These are phyloP conservation scores for Ptilonorhynchus violaceus DNA, from an alignment of 2,113 vertebrate genomes.

Conservation along the genomic window DNA sequence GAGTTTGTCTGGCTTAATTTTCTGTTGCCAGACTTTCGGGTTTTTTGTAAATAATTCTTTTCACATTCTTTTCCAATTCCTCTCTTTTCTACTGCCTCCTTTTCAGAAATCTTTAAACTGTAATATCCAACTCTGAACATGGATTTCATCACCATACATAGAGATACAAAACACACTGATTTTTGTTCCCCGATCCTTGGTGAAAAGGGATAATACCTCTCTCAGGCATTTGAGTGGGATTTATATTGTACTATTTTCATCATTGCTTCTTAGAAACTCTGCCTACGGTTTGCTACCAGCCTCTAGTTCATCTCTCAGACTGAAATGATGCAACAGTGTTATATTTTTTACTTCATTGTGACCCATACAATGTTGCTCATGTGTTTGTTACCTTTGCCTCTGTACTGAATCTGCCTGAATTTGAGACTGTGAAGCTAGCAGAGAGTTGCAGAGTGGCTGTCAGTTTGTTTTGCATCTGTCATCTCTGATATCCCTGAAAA, in stretches of 20 bases:
- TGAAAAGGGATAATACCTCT: neutral
- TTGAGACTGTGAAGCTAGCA: neutral
- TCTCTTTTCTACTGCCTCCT: neutral
- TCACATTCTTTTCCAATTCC: neutral
- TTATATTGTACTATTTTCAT: neutral
- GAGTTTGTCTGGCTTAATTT: neutral
- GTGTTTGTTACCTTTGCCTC: neutral
- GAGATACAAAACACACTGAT: accelerated
- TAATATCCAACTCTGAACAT: neutral
- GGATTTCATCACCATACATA: neutral
- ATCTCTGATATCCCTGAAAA: neutral
- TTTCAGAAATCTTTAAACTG: neutral
- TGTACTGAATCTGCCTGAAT: neutral
- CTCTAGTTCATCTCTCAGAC: neutral
- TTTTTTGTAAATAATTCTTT: neutral
- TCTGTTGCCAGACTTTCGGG: neutral
- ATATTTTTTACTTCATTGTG: neutral
- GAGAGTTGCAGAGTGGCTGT: neutral
- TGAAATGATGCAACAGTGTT: neutral
- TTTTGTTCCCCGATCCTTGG: neutral
- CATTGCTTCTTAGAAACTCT: neutral
- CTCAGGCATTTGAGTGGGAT: neutral
- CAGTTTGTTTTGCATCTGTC: neutral
- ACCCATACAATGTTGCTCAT: neutral
- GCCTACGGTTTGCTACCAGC: neutral